Percentiles rank a stretch among this genome's conserved stretches.
Conservation (phyloP, 2,888 invertebrate species). For the Arge pagana region DNA sequence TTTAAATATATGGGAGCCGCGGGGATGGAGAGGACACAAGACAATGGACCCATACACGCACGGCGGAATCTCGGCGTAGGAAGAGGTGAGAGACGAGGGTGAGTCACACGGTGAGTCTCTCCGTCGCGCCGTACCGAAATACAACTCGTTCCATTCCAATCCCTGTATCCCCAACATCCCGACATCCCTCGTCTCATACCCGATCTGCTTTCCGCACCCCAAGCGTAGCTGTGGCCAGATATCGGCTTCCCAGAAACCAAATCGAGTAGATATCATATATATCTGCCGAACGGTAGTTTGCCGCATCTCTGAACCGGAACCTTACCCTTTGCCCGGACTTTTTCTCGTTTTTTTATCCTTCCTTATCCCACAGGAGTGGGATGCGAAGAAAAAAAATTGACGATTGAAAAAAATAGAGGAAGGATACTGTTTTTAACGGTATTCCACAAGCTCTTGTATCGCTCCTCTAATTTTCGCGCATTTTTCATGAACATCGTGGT, state of each 20-base stretch:
- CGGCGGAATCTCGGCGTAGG: conserved; percentile 28
- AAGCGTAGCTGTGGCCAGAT: conserved; percentile 53
- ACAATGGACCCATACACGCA: conserved; percentile 19
- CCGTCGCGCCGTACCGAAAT: conserved; percentile 14
- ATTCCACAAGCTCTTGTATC: too few relatives aligned
- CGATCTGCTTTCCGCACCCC: conserved; percentile 28
- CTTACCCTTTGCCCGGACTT: not conserved
- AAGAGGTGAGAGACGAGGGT: conserved; percentile 19
- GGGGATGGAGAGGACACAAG: conserved; percentile 36
- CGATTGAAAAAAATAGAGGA: too few relatives aligned
- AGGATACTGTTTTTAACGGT: too few relatives aligned
- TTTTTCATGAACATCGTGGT: too few relatives aligned
- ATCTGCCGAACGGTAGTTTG: conserved; percentile 14
- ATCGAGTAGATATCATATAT: conserved; percentile 31
- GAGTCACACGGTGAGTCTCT: conserved; percentile 11
- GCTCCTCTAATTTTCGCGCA: too few relatives aligned
- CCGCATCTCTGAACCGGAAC: not conserved
- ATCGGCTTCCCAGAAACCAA: conserved; percentile 57
- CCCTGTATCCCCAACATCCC: conserved; percentile 33
- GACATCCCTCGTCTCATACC: conserved; percentile 37
- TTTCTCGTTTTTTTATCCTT: not conserved
- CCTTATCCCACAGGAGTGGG: not conserved
- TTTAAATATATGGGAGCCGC: conserved; percentile 58
- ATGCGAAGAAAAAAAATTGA: too few relatives aligned
- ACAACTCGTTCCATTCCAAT: conserved; percentile 43